These are phyloP conservation scores for Cairina moschata DNA, from an alignment of 2,113 vertebrate species.

Conservation along the genomic window DNA sequence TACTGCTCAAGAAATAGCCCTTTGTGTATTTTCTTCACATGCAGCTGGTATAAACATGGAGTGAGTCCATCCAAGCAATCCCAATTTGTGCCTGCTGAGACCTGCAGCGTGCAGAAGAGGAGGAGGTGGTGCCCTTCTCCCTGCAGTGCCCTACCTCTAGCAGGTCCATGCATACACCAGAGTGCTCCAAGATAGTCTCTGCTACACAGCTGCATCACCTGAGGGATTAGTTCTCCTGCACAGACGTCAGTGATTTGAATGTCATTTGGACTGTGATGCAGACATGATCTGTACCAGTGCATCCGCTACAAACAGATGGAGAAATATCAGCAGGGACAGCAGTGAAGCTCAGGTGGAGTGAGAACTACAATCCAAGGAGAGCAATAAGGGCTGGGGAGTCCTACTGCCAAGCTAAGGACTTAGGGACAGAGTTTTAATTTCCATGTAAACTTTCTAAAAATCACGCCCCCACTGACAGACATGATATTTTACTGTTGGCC, in stretches of 20 bases:
- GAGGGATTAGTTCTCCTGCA: not conserved
- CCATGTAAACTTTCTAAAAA: not conserved
- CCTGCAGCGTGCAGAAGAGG: not conserved
- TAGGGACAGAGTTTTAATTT: not conserved
- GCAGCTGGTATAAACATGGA: not conserved
- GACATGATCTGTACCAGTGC: not conserved
- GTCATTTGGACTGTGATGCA: not conserved
- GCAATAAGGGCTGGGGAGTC: not conserved
- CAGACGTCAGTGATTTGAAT: constrained; percentile 18
- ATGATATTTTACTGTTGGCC: not conserved
- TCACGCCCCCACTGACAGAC: not conserved
- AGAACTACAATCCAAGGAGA: not conserved
- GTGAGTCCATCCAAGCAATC: not conserved
- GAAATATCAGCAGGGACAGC: not conserved
- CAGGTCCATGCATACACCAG: not conserved
- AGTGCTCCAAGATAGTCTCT: not conserved
- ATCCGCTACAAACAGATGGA: not conserved
- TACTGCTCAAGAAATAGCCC: not conserved
- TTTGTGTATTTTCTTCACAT: not conserved
- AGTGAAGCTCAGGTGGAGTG: not conserved
- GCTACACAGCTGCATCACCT: not conserved
- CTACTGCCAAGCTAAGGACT: not conserved
- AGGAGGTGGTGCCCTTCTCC: not conserved
- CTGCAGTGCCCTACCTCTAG: not conserved
- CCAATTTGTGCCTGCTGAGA: not conserved